phyloP scores from a whole-genome alignment of 2,888 invertebrate species.

The Apamea epomidion region DNA sequence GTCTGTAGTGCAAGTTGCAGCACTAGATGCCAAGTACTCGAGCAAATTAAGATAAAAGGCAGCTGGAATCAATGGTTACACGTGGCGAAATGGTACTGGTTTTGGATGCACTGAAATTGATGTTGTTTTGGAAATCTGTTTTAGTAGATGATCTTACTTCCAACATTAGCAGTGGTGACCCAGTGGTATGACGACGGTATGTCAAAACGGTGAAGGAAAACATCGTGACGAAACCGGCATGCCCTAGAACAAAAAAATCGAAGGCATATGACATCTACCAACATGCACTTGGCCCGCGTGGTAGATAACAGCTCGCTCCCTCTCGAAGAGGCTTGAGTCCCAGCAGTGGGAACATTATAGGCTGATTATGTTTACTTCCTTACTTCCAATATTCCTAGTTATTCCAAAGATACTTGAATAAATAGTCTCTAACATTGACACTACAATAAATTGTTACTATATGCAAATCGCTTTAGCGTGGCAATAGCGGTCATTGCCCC shows the following conservation, averaged over 20 bases:
- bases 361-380: no score
- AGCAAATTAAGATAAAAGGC: conserved; percentile 55
- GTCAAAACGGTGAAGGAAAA: no score
- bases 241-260: no score
- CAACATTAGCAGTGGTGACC: no score
- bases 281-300: no score
- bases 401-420: neutral
- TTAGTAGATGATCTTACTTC: neutral
- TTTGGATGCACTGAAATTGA: neutral
- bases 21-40: conserved; percentile 41
- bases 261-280: no score
- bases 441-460: neutral
- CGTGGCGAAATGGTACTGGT: conserved; percentile 11
- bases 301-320: no score
- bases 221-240: no score
- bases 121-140: neutral
- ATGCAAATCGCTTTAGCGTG: neutral
- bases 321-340: no score
- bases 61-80: conserved; percentile 46
- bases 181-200: no score
- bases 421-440: neutral
- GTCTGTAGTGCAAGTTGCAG: conserved; percentile 45
- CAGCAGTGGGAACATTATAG: no score
- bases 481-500: neutral
- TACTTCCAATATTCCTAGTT: no score